Base-by-base conservation (phyloP, 2,113 vertebrate species). In the Pan paniscus region DNA sequence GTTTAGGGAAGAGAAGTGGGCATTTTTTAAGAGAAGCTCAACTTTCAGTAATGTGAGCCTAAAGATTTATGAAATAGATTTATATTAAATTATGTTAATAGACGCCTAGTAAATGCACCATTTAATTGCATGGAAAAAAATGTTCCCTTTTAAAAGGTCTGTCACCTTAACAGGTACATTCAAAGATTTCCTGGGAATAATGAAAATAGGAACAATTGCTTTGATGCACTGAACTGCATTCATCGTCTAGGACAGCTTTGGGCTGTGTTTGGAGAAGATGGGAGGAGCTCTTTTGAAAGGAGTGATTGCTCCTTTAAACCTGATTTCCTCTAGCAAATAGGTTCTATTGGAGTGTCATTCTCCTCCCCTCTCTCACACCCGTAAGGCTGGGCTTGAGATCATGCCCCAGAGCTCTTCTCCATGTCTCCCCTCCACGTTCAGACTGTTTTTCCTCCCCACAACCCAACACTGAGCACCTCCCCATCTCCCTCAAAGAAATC, bases 31-130 rank as follows among this genome's bases (percentile, higher is more conserved):
- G 48, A 97, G 89, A 90, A 96, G 80, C 90, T 97, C 92, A 93
- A 89, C 96, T 97, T 97, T 97, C 94, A 96, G 95, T 98, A 98
- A 98, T 96, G 93, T 96, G 92, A 98, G 90, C 97, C 90, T 98
- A 98, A 98, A 98, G 97, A 98, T 96, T 97, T 97, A 98, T 97
- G 97, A 98, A 98, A 97, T 98, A 97, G 96, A 97, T 98, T 98
- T 98, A 98, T 98, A 98, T 98, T 98, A 97, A 98, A 97, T 98
- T 98, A 97, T 98, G 96, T 97, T 97, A 98, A 97, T 98, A 97
- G 97, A 98, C 89, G 48, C 94, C 88, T 97, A 94, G 95, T 95
- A 97, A 98, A 97, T 97, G 98, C 92, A 96, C 85, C 90, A 89
- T 96, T 97, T 97, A 97, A 97, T 98, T 97, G 88, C 97, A 96